Base-by-base conservation (phyloP, 2,888 invertebrate species). In the Platypus cylindrus region DNA sequence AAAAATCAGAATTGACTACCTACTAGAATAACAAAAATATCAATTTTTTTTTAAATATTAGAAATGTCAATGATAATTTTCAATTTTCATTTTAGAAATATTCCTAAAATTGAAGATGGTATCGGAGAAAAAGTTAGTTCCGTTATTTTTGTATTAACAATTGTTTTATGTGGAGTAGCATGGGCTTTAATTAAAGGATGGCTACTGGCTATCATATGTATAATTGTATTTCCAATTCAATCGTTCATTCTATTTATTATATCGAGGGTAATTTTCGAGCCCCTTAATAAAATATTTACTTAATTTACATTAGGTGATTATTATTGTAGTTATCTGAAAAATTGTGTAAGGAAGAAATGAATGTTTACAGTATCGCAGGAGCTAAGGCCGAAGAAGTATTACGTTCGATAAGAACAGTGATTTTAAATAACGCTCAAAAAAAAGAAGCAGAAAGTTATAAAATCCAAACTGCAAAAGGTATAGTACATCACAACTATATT, bases 131-230 rank as follows among this genome's bases (percentile, higher is more conserved):
- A 87, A 55, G 65, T 84, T 20, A 73, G 76, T 0, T 75, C 78
- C 44, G 78, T 83, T 48, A 54, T 78, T 3, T 78, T 78, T 57
- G 80, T 75, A 54, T 65, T 79, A 43, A 62, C 76, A 0, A 70
- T 75, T 0, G 81, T 80, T 51, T 43, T 81, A 8, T 71, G 76
- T 13, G 75, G 77, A 1, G 57, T 86, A 9, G 63, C 73, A 3
- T 67, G 83, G 58, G 83, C 85, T 0, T 76, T 90, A 51, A 58
- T 71, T 1, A 80, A 82, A 52, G 87, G 87, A 33, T 89, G 89
- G 87, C 73, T 85, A 53, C 63, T 90, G 34, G 85, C 89, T 0
- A 62, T 86, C n/a, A 80, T 87, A 27, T 78, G 87, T 36, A 58
- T 89, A 31, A 72, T 76, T 15, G 75, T 81, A 40, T 73, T 82